Evolutionary conservation across 2,113 vertebrate species (phyloP).

Genomic region (Oreocharis arfaki): DNA sequence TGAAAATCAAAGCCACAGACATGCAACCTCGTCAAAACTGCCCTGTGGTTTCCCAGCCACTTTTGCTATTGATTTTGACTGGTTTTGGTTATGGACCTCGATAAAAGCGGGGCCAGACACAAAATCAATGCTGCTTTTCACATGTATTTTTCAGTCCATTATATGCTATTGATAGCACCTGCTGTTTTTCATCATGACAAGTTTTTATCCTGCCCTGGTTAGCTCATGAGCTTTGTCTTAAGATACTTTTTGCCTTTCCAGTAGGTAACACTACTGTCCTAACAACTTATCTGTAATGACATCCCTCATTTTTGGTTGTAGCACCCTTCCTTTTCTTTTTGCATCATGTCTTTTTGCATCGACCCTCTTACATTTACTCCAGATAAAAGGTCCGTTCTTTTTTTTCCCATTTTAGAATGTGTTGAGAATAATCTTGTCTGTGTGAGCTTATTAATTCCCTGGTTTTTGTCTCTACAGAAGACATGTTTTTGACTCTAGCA

Average conservation of each 20-base stretch:
- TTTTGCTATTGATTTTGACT: conserved; percentile 34
- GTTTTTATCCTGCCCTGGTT: not conserved
- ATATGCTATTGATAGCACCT: not conserved
- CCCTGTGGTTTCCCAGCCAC: not conserved
- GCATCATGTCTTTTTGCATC: not conserved
- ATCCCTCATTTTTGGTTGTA: not conserved
- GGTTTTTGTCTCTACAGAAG: not conserved
- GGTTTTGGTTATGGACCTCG: not conserved
- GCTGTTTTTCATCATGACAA: not conserved
- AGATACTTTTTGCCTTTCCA: not conserved
- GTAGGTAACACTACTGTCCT: not conserved
- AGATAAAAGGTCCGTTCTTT: not conserved
- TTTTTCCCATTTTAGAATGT: not conserved
- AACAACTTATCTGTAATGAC: not conserved
- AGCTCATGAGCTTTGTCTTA: not conserved
- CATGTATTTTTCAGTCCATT: not conserved
- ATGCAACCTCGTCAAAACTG: not conserved
- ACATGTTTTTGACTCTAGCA: not conserved
- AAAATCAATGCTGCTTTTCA: conserved; percentile 3
- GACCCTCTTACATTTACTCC: not conserved
- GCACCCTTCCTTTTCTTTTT: not conserved
- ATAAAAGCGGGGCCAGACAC: not conserved
- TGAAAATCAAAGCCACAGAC: not conserved
- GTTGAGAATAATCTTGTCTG: not conserved
- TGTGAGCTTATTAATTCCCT: not conserved